Base-by-base conservation (phyloP, 2,888 invertebrate species). In the Eueremaeus valkanovi region DNA sequence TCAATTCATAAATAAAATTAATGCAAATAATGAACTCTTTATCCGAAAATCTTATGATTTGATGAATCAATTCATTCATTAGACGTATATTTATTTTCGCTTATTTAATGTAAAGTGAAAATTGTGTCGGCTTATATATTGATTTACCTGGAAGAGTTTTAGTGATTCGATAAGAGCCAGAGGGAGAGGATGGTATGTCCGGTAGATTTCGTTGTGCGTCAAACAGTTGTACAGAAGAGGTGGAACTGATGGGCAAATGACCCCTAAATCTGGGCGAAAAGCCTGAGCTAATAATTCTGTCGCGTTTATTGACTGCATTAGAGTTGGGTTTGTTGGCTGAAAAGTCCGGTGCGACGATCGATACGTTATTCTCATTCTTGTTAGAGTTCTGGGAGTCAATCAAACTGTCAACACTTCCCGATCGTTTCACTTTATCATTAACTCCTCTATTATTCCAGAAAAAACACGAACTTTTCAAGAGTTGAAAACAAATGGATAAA, bases 391-490 rank as follows among this genome's bases (percentile, higher is more conserved):
- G 73, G 27, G 73, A 27, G 40, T 61, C 73, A 3, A 73, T 51
- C 29, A 75, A 21, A 75, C 75, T 75, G 55, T 76, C 76, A 51
- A 74, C 66, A 66, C 63, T 63, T 40, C 74, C 73, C 27, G 55
- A 36, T 58, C 70, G 51, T 58, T 76, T 76, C 36, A 72, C 49
- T 66, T 73, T 73, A 33, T 73, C 42, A 51, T 63, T 66, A 29
- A 11, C 21, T 75, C 72, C 21, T 18, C 33, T 31, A 2, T 40
- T 40, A 70, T 77, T 75, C 75, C 75, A 77, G 75, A 76, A 72
- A 78, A 77, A 77, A 40, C 78, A 78, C 27, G 79, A 58, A 68
- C 68, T 68, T 63, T 68, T 33, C 40, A 68, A 2, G 36, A 68
- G 40, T 40, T 40, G 11, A 55, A 68, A 21, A 40, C 21, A 36